Conservation (phyloP, 2,888 invertebrate genomes). For the Nudaria mundana region DNA sequence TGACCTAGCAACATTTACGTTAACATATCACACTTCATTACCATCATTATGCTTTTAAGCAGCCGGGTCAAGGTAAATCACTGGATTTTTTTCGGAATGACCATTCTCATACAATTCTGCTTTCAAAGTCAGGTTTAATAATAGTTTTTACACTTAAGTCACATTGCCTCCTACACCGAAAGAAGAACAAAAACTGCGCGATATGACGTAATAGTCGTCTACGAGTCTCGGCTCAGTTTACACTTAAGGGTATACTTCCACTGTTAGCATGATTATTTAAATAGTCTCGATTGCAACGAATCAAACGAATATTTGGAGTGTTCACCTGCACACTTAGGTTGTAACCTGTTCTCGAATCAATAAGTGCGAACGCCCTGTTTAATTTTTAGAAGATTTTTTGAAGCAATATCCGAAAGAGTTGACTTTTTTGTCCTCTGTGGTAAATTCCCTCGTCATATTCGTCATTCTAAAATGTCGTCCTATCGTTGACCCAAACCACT, state of each 20-base stretch:
- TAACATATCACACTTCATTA: conserved; percentile 2
- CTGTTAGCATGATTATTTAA: conserved; percentile 8
- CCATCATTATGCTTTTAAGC: conserved; percentile 8
- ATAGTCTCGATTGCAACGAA: background rate
- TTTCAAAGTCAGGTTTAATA: background rate
- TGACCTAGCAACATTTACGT: conserved; percentile 8
- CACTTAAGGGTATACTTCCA: conserved; percentile 7
- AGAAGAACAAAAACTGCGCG: conserved; percentile 22
- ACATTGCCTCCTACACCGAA: conserved; percentile 21
- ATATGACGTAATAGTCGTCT: conserved; percentile 43
- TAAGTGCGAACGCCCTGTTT: no score
- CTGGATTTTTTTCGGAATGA: conserved; percentile 9
- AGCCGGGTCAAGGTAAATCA: conserved; percentile 15
- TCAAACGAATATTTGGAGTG: background rate
- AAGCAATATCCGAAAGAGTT: no score
- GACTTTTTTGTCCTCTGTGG: no score
- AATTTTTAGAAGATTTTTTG: no score
- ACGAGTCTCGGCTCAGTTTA: conserved; percentile 27
- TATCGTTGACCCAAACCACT: no score
- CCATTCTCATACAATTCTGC: background rate
- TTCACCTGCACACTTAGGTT: no score
- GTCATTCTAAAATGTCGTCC: no score
- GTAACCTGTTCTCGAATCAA: no score
- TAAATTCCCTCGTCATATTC: no score
- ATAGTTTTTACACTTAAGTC: background rate